phyloP scores from a whole-genome alignment of 53 echinoderm and acorn worm species.

The Mesocentrotus franciscanus region DNA sequence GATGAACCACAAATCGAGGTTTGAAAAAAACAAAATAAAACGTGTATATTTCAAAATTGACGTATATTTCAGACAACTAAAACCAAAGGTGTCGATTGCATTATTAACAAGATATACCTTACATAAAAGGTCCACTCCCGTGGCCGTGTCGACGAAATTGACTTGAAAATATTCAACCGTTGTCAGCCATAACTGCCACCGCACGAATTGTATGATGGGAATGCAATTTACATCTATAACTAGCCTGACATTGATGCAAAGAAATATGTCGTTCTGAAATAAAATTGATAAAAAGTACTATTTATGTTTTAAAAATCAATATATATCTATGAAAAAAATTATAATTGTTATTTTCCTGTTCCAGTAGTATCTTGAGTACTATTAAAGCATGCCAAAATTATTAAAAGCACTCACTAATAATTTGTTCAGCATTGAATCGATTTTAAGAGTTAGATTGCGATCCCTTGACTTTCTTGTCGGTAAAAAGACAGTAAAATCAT shows the following conservation, averaged over 20 bases:
- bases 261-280: not conserved
- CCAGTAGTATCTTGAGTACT: too few species aligned
- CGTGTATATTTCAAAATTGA: not conserved
- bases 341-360: too few species aligned
- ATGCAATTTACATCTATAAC: not conserved
- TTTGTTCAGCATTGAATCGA: not conserved
- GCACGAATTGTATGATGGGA: conserved; percentile 37
- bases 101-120: not conserved
- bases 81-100: not conserved
- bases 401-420: not conserved
- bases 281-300: too few species aligned
- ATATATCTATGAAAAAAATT: too few species aligned
- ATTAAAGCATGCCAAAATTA: too few species aligned
- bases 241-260: not conserved
- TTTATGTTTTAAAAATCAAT: too few species aligned
- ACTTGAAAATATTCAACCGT: conserved; percentile 52
- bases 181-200: conserved; percentile 58
- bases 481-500: conserved; percentile 30
- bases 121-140: not conserved
- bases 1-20: not conserved
- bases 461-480: not conserved
- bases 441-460: not conserved
- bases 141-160: not conserved
- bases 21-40: not conserved
- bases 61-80: not conserved